Base-by-base conservation (phyloP, 2,797 vertebrate species). In the Gadopsis marmoratus region DNA sequence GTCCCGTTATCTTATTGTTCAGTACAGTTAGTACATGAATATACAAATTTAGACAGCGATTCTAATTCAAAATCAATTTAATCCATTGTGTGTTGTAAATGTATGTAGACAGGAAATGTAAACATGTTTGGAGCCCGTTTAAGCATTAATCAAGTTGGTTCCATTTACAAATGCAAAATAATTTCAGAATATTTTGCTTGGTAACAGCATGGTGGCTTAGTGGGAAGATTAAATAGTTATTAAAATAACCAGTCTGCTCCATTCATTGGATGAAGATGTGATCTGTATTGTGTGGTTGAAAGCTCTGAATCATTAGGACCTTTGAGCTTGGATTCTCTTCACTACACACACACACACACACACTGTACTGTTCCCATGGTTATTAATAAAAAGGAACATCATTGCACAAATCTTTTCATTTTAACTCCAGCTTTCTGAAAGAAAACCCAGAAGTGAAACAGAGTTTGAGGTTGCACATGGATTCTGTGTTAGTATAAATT, bases 401-500 rank as follows among this genome's bases (percentile, higher is more conserved):
- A 17, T 21, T 29, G 31, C 17, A 64, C 60, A 66, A 31, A 60
- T 26, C n/a, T 53, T 17, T 51, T 41, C 7, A 35, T 62, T 19
- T 61, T 0, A 53, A 64, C 29, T 68, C 21, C 11, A 47, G 17
- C 37, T 11, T 33, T 50, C 35, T 62, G 39, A 43, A 39, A 10
- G 37, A 39, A 39, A 39, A 39, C 37, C 37, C 9, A 9, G 37
- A 39, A 39, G 37, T 39, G 37, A 39, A 39, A 39, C 8, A 39
- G 9, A 31, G 31, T 61, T n/a, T 69, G 7, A 84, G 60, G n/a
- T 23, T 29, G 5, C 4, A 31, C 17, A 13, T 8, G 21, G 10
- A 13, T 74, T 50, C 8, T 71, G 39, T 76, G 12, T 47, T 54
- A 8, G 54, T 60, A 35, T 16, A 41, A 60, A 74, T 33, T 58